Conservation (phyloP, 2,113 vertebrate species). For the Psittacula cyanocephala region DNA sequence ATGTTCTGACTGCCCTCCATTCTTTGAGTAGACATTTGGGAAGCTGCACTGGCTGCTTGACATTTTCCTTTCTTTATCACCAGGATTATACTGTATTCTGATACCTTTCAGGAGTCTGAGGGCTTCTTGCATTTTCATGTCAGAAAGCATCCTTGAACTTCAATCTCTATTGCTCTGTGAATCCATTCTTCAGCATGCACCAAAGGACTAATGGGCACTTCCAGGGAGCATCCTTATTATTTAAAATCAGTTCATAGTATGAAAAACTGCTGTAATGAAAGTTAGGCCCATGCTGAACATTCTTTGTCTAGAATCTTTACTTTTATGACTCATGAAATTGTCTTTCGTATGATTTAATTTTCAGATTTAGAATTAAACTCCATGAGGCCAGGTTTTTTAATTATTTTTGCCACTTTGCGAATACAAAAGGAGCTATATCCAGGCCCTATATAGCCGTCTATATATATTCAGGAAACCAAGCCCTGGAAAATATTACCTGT, state of each 20-base stretch:
- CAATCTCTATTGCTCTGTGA: background rate
- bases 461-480: background rate
- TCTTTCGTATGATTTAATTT: background rate
- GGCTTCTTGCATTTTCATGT: background rate
- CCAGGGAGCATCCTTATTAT: background rate
- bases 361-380: background rate
- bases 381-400: background rate
- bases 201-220: background rate
- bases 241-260: background rate
- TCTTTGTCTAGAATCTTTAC: background rate
- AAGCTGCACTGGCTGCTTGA: background rate
- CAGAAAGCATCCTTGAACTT: conserved; percentile 12
- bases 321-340: background rate
- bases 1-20: background rate
- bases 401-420: background rate
- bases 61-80: conserved; percentile 20
- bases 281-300: background rate
- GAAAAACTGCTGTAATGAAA: background rate
- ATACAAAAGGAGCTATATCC: background rate
- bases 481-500: background rate
- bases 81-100: background rate
- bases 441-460: background rate
- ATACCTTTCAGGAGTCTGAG: background rate
- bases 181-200: background rate
- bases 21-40: background rate